Evolutionary conservation across 2,113 vertebrate species (phyloP), one percentile per base, ranked within the genome.

Genomic region (Xiphophorus maculatus): DNA sequence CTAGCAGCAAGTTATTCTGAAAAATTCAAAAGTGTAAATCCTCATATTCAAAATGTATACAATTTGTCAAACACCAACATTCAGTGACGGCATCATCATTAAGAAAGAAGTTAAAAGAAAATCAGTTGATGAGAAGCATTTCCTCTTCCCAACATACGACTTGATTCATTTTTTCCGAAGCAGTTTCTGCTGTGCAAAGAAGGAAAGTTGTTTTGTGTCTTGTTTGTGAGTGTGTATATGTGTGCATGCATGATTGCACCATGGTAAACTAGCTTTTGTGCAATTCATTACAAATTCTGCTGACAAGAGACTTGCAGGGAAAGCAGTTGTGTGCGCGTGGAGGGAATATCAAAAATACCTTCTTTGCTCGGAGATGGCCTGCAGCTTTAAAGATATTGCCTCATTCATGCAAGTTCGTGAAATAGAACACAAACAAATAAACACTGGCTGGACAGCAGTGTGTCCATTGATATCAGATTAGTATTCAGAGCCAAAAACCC

Each of bases 261-360:
- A 88, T 86, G 82, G 75, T 77, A 87, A 90, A 88, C 79, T 58
- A 63, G 73, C 67, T 88, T 92, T 89, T 84, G 83, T 90, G 80
- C 76, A 81, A 73, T 90, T 88, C 87, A 89, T 90, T 92, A 86
- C 77, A 86, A 87, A 92, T 91, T 92, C 85, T 90, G 90, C 90
- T 92, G 90, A 92, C 90, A 84, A 58, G 84, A 85, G 89, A 88
- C 86, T 86, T 73, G 67, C 81, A 73, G 80, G 61, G 80, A 84
- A 80, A 80, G 81, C 75, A 81, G 81, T 73, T 69, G 83, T 72
- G 76, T 68, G 67, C 0, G 60, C 74, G 75, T 89, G 89, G 76
- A 83, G 35, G 62, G 88, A 90, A 90, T 92, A 90, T 84, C 83
- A 87, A 90, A 76, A 87, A 84, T 76, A 71, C 40, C 66, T 42